These are phyloP conservation scores for Enhydra lutris DNA, from an alignment of 2,113 vertebrate genomes.

Conservation along the genomic window DNA sequence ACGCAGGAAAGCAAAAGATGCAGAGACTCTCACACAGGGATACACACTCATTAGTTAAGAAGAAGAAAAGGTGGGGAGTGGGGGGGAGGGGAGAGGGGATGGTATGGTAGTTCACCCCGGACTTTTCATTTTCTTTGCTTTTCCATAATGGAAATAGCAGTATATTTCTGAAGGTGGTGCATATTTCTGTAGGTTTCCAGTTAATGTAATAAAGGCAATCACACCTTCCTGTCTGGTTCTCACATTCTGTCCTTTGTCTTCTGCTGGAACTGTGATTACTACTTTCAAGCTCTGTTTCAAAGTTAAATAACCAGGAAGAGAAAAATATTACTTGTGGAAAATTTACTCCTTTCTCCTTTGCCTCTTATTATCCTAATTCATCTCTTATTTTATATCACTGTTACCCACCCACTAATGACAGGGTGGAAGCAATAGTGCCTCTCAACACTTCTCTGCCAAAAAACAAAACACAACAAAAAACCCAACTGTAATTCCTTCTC, in stretches of 20 bases:
- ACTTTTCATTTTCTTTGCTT: neutral
- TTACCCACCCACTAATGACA: constrained; percentile 80
- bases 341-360: constrained; percentile 57
- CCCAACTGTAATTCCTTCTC: constrained; percentile 65
- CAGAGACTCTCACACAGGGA: neutral
- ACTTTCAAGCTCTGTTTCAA: constrained; percentile 65
- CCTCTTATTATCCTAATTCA: constrained; percentile 71
- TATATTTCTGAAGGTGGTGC: neutral
- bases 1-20: neutral
- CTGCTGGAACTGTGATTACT: constrained; percentile 14
- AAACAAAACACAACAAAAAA: neutral
- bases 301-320: constrained; percentile 70
- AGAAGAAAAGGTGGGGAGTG: too few relatives aligned
- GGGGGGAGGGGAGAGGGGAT: neutral
- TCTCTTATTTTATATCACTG: constrained; percentile 59
- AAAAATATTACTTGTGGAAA: constrained; percentile 73
- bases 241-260: constrained; percentile 55
- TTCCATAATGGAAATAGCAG: neutral
- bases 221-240: constrained; percentile 53
- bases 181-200: constrained; percentile 12
- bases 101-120: neutral
- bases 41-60: neutral
- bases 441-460: constrained; percentile 68
- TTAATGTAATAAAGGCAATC: constrained; percentile 51
- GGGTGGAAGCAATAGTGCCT: constrained; percentile 74